Percentiles rank a stretch among this genome's conserved stretches.
Conservation (phyloP, 2,888 invertebrate genomes). For the Andrena bucephala region DNA sequence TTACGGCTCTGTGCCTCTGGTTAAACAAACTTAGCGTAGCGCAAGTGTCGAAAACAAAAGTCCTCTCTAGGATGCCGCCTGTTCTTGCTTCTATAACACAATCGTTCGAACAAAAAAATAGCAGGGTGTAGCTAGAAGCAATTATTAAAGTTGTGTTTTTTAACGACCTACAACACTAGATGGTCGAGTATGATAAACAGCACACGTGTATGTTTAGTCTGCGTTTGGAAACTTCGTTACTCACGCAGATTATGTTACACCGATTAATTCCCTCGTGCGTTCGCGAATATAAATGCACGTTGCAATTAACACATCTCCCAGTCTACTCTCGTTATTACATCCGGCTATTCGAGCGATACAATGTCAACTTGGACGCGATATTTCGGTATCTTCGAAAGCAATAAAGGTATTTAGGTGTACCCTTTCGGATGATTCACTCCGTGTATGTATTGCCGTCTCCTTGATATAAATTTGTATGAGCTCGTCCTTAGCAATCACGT, state of each 20-base stretch:
- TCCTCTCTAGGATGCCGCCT: background rate
- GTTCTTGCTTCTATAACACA: background rate
- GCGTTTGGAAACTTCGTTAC: conserved; percentile 11
- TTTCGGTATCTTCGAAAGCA: background rate
- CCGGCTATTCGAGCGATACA: too few species aligned
- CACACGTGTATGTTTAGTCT: background rate
- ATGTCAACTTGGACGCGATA: background rate
- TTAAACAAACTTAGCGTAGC: background rate
- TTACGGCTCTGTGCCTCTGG: background rate
- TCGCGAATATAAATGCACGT: background rate
- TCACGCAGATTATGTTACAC: conserved; percentile 49
- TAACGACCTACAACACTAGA: background rate
- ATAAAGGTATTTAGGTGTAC: background rate
- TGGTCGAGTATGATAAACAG: background rate
- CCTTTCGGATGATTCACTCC: background rate
- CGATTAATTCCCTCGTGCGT: conserved; percentile 19
- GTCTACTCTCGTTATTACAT: too few species aligned
- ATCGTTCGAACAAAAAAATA: background rate
- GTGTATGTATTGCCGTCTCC: conserved; percentile 37
- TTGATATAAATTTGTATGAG: conserved; percentile 54
- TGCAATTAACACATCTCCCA: background rate
- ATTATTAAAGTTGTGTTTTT: background rate
- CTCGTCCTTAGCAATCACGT: conserved; percentile 42
- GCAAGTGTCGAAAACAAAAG: background rate
- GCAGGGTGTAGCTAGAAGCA: background rate